These are phyloP conservation scores for Platichthys flesus DNA, from an alignment of 2,113 vertebrate species.

Conservation along the genomic window DNA sequence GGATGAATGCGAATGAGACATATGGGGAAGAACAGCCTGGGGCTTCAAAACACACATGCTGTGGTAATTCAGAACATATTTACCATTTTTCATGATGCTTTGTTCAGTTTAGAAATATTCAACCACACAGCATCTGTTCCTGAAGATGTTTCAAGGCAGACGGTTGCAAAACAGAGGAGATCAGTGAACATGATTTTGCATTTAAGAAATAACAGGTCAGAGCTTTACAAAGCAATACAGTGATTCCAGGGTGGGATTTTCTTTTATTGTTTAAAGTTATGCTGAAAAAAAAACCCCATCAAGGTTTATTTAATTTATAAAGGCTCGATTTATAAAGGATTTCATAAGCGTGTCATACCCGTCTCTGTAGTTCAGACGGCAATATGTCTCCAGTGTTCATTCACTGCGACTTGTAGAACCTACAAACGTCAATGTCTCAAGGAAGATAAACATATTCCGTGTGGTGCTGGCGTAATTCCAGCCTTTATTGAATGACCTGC, in stretches of 20 bases:
- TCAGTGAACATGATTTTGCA: constrained; percentile 39
- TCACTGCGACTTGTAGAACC: constrained; percentile 9
- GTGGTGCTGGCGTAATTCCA: constrained; percentile 22
- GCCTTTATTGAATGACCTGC: constrained; percentile 49
- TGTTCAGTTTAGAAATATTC: constrained; percentile 68
- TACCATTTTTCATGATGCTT: constrained; percentile 75
- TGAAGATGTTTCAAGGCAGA: constrained; percentile 52
- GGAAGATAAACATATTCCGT: constrained; percentile 28
- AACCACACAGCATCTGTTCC: constrained; percentile 68
- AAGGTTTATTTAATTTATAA: no score
- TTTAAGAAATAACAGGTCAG: constrained; percentile 41
- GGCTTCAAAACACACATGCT: constrained; percentile 77
- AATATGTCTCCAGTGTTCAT: constrained; percentile 1
- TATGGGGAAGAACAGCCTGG: constrained; percentile 73
- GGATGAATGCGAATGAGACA: constrained; percentile 75
- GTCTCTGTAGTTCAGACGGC: background rate
- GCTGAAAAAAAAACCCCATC: no score
- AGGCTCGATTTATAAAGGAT: background rate
- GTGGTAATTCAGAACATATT: constrained; percentile 80
- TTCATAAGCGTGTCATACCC: background rate
- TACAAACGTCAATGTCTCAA: background rate
- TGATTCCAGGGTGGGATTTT: background rate
- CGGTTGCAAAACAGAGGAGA: constrained; percentile 32
- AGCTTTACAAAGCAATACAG: constrained; percentile 28
- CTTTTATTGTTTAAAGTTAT: constrained; percentile 3